These are phyloP conservation scores for Syngnathoides biaculeatus DNA, from an alignment of 2,113 vertebrate genomes.

Conservation along the genomic window DNA sequence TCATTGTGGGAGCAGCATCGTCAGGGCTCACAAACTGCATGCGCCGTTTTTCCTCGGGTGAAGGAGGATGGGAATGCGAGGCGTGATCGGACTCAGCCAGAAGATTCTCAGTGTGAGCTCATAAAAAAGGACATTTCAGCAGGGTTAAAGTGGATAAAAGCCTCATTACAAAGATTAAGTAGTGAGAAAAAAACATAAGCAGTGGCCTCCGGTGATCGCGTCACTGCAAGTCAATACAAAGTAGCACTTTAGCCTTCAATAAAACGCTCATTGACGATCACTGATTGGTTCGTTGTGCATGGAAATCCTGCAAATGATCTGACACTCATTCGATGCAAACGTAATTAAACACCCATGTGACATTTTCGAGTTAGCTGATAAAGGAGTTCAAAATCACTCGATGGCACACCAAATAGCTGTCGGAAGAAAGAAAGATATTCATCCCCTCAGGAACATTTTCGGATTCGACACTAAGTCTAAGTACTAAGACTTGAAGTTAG, in stretches of 20 bases:
- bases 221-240: slow-evolving; percentile 2
- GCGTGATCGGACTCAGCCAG: not conserved
- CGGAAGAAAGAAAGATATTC: not conserved
- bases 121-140: slow-evolving; percentile 1
- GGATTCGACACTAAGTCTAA: too few species aligned
- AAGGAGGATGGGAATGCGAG: not conserved
- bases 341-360: not conserved
- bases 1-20: not conserved
- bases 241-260: not conserved
- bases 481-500: too few species aligned
- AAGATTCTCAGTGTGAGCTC: not conserved
- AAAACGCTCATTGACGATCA: not conserved
- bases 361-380: not conserved
- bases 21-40: not conserved
- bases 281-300: not conserved
- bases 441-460: not conserved
- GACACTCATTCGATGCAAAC: not conserved
- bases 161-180: slow-evolving; percentile 4
- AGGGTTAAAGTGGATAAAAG: slow-evolving; percentile 2
- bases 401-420: not conserved
- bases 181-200: not conserved
- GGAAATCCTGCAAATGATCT: not conserved
- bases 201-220: not conserved
- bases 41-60: not conserved
- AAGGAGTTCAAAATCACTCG: not conserved